These are phyloP conservation scores for Agrotis segetum DNA, from an alignment of 2,888 invertebrate species.

Conservation along the genomic window DNA sequence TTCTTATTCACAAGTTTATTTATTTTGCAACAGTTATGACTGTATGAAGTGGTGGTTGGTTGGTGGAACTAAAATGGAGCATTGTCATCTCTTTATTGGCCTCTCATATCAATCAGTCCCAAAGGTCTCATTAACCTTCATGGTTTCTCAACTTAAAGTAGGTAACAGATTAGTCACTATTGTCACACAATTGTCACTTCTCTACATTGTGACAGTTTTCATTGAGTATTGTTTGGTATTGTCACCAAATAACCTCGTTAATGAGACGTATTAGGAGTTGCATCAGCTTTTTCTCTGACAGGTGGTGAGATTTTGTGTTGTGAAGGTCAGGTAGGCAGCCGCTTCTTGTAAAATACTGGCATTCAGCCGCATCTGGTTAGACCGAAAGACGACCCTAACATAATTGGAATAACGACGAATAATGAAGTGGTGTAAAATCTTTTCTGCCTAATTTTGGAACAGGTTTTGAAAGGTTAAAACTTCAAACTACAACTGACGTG, in stretches of 20 bases:
- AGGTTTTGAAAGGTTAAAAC: too few relatives aligned
- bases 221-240: conserved; percentile 56
- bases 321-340: background rate
- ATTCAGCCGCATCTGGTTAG: background rate
- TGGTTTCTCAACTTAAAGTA: conserved; percentile 34
- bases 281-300: conserved; percentile 22
- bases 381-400: background rate
- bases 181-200: conserved; percentile 48
- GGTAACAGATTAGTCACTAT: conserved; percentile 47
- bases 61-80: conserved; percentile 33
- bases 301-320: background rate
- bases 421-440: background rate
- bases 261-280: conserved; percentile 40
- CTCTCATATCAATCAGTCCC: conserved; percentile 48
- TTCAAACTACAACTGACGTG: too few relatives aligned
- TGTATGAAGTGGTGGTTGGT: background rate
- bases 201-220: conserved; percentile 54
- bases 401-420: background rate
- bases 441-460: too few relatives aligned
- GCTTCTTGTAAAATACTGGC: background rate
- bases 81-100: conserved; percentile 21
- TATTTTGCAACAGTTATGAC: conserved; percentile 14
- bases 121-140: conserved; percentile 57
- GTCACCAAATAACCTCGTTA: conserved; percentile 54
- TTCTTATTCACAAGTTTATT: background rate